Evolutionary conservation across 35 echinoderm and acorn worm species (phyloP).

Genomic region (Hemicentrotus pulcherrimus): DNA sequence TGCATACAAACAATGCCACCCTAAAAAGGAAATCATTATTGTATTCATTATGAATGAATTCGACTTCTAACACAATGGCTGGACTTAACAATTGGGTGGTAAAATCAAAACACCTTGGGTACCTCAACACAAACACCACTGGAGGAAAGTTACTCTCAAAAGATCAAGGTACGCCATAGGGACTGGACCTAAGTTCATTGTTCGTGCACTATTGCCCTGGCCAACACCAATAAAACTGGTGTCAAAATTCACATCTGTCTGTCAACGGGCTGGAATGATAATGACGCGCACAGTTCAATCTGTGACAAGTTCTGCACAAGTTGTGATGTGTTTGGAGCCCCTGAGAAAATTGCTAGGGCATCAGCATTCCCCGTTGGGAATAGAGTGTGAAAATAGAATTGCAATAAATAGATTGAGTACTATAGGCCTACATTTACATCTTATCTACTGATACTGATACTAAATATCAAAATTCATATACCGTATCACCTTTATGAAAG

Average conservation of each 20-base stretch:
- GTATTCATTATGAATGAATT: neutral
- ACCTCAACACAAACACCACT: neutral
- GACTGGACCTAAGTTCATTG: neutral
- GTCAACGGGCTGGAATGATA: slow-evolving; percentile 14
- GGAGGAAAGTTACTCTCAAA: neutral
- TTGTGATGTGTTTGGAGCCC: neutral
- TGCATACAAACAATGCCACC: neutral
- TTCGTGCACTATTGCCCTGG: neutral
- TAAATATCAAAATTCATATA: neutral
- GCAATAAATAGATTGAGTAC: neutral
- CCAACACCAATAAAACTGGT: slow-evolving; percentile 37
- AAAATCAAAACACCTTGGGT: neutral
- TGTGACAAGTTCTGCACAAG: neutral
- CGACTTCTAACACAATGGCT: neutral
- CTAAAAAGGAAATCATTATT: neutral
- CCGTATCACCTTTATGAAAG: too few species aligned
- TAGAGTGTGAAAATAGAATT: neutral
- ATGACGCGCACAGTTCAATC: slow-evolving; percentile 9
- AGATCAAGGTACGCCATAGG: neutral
- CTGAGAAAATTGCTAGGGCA: neutral
- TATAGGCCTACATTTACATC: neutral
- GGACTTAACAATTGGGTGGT: neutral
- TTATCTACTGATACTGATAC: neutral
- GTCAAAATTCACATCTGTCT: slow-evolving; percentile 44
- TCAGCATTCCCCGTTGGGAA: neutral